Conservation (phyloP, 2,797 vertebrate genomes). For the Enteromius radiatus region DNA sequence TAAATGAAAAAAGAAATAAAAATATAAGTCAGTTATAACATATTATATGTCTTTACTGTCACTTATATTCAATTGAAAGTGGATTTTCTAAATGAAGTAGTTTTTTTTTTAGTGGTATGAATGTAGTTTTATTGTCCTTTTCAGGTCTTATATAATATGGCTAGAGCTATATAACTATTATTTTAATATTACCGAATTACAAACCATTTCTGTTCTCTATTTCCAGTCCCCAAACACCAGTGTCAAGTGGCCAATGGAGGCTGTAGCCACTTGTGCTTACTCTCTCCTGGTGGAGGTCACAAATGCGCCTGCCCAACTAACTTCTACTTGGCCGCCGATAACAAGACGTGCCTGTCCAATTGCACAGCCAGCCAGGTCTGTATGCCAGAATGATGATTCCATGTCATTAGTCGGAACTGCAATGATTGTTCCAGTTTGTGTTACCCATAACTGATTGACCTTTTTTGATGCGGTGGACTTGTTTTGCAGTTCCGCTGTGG, state of each 20-base stretch:
- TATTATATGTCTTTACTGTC: not conserved
- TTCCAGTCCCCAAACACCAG: conserved; percentile 90
- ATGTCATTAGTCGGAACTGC: conserved; percentile 22
- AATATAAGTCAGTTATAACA: not conserved
- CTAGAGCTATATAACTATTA: not conserved
- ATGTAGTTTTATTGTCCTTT: not conserved
- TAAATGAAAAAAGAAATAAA: not conserved
- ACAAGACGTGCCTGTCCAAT: conserved; percentile 95
- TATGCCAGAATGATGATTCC: conserved; percentile 21
- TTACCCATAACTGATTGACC: conserved; percentile 10
- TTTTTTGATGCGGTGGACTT: conserved; percentile 16
- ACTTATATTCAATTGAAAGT: not conserved
- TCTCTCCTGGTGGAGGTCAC: conserved; percentile 87
- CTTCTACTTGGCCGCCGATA: conserved; percentile 95
- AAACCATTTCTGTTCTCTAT: conserved; percentile 8
- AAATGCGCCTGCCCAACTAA: conserved; percentile 96
- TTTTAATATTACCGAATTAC: not conserved
- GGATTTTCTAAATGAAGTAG: not conserved
- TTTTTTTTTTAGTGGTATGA: not conserved
- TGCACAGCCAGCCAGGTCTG: conserved; percentile 97
- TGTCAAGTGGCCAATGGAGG: conserved; percentile 94
- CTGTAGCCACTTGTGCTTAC: conserved; percentile 96
- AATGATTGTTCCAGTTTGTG: conserved; percentile 18
- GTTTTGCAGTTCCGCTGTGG: conserved; percentile 91
- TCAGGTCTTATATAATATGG: not conserved